A percentile compares a stretch with the other conserved stretches of the same genome.
phyloP scores from a whole-genome alignment of 1,140 invertebrate species.

The Zaprionus inermis region DNA sequence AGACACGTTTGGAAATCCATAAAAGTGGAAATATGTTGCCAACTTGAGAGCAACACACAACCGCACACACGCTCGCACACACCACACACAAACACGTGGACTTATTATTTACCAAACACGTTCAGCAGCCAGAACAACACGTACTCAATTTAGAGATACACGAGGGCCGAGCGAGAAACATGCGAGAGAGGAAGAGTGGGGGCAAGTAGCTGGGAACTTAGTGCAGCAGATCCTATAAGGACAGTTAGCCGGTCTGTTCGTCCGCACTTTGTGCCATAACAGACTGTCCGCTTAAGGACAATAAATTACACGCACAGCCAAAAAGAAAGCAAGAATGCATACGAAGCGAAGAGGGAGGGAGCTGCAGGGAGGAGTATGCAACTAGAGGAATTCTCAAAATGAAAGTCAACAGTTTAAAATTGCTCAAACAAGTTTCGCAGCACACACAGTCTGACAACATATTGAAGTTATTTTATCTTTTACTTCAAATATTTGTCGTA shows the following conservation, averaged over 20 bases:
- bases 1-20: conserved; percentile 76
- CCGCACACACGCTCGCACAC: conserved; percentile 15
- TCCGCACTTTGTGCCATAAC: conserved; percentile 12
- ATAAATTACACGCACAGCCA: conserved; percentile 60
- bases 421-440: conserved; percentile 8
- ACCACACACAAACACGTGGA: conserved; percentile 43
- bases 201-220: conserved; percentile 1
- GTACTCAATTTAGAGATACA: conserved; percentile 78
- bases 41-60: conserved; percentile 39
- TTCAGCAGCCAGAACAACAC: conserved; percentile 75
- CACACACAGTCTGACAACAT: conserved; percentile 20
- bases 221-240: conserved; percentile 52
- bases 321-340: conserved; percentile 6
- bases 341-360: not conserved
- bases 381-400: conserved; percentile 23
- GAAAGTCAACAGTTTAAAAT: conserved; percentile 47
- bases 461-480: conserved; percentile 51
- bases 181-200: not conserved
- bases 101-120: conserved; percentile 76
- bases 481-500: conserved; percentile 48
- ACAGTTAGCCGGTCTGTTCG: conserved; percentile 37
- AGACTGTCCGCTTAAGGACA: conserved; percentile 36
- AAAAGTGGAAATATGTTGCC: conserved; percentile 78
- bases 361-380: not conserved
- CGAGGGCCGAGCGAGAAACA: conserved; percentile 16